phyloP scores from a whole-genome alignment of 2,888 invertebrate species.

The Caenorhabditis sp. region DNA sequence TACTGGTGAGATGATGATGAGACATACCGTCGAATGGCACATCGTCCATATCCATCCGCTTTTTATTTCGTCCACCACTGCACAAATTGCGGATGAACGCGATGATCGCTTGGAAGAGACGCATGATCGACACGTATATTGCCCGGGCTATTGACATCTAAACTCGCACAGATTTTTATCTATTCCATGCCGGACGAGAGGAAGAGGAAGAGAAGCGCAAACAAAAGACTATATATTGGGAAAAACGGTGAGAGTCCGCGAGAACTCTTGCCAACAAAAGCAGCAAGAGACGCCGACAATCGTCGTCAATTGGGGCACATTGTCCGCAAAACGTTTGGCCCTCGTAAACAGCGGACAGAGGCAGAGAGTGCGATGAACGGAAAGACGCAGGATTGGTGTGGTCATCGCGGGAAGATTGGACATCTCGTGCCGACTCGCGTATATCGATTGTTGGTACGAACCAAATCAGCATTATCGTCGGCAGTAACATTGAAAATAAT shows the following conservation, averaged over 20 bases:
- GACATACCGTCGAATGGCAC: conserved; percentile 51
- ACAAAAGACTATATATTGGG: conserved; percentile 36
- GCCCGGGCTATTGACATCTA: conserved; percentile 57
- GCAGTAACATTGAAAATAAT: too few species aligned
- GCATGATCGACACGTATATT: conserved; percentile 52
- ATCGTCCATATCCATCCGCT: conserved; percentile 54
- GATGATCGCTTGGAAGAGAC: conserved; percentile 47
- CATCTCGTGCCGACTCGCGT: too few species aligned
- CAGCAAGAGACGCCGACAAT: conserved; percentile 21
- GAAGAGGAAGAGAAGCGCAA: conserved; percentile 2
- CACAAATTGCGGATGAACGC: conserved; percentile 49
- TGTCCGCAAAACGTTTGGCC: conserved; percentile 14
- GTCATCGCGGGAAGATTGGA: neutral
- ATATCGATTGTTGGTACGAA: conserved; percentile 5
- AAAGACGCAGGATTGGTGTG: neutral
- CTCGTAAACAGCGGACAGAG: neutral
- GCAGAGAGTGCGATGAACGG: neutral
- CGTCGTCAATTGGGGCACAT: conserved; percentile 35
- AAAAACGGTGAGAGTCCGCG: conserved; percentile 32
- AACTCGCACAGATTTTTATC: conserved; percentile 55
- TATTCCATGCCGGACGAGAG: conserved; percentile 11
- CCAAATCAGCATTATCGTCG: too few species aligned
- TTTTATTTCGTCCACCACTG: conserved; percentile 39
- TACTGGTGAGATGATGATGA: too few species aligned
- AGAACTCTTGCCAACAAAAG: conserved; percentile 17